Conservation (phyloP, 2,888 invertebrate genomes). For the Polyommatus iphigenia region DNA sequence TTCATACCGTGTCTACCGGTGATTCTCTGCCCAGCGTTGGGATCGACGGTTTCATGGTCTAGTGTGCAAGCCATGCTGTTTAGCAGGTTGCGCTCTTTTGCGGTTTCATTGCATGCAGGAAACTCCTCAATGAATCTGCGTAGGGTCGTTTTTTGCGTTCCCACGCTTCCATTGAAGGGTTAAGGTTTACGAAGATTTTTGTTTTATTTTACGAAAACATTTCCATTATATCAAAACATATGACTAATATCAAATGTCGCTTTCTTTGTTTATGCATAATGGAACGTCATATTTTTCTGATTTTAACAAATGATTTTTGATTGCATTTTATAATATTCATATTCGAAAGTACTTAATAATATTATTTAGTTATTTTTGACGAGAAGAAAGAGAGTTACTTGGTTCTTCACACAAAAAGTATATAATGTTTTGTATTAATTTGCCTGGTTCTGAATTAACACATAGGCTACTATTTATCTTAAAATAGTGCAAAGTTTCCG, state of each 20-base stretch:
- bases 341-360: neutral
- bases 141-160: conserved; percentile 67
- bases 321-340: too few relatives aligned
- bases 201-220: conserved; percentile 32
- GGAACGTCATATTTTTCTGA: conserved; percentile 6
- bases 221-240: conserved; percentile 23
- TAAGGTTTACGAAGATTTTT: conserved; percentile 45
- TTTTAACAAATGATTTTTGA: neutral
- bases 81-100: conserved; percentile 69
- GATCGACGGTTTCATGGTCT: neutral
- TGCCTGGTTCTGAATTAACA: too few relatives aligned
- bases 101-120: conserved; percentile 77
- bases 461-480: too few relatives aligned
- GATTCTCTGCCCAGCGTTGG: neutral
- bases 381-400: neutral
- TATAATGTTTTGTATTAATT: too few relatives aligned
- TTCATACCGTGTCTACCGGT: too few relatives aligned
- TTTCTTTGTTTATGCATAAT: neutral
- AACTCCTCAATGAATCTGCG: conserved; percentile 71
- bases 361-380: neutral
- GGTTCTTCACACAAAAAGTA: too few relatives aligned
- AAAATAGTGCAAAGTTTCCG: too few relatives aligned
- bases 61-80: neutral
- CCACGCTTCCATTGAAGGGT: conserved; percentile 63
- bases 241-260: conserved; percentile 24